Conservation (phyloP, 1,140 invertebrate genomes). For the Hycleus cichorii region DNA sequence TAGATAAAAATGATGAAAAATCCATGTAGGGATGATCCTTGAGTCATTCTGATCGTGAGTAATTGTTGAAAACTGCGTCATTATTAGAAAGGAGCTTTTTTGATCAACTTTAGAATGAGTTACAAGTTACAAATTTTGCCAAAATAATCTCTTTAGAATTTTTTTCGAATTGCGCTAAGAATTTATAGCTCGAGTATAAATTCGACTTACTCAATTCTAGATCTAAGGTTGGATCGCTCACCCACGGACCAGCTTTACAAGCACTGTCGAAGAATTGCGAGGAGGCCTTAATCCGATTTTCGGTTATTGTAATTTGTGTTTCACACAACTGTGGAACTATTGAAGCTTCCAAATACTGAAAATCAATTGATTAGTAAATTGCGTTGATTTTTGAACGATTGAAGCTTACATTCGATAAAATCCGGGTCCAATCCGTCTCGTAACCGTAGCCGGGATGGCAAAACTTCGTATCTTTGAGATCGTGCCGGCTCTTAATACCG, state of each 20-base stretch:
- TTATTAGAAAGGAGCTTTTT: too few species aligned
- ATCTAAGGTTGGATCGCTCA: slow-evolving; percentile 57
- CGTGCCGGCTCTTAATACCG: slow-evolving; percentile 47
- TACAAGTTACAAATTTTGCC: too few species aligned
- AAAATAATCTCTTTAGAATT: not conserved
- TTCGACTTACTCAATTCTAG: slow-evolving; percentile 56
- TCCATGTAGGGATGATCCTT: too few species aligned
- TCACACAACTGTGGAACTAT: slow-evolving; percentile 61
- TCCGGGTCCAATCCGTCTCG: slow-evolving; percentile 57
- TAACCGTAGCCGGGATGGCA: slow-evolving; percentile 69
- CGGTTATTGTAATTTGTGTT: slow-evolving; percentile 54
- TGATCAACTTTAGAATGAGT: too few species aligned
- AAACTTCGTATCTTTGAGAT: slow-evolving; percentile 58
- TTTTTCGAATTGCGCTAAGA: not conserved
- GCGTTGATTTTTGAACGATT: not conserved
- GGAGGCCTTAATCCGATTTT: slow-evolving; percentile 62
- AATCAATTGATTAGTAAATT: slow-evolving; percentile 12
- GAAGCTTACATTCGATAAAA: slow-evolving; percentile 54
- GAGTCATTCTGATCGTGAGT: too few species aligned
- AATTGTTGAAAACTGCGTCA: too few species aligned
- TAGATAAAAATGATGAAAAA: too few species aligned
- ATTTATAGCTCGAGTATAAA: not conserved
- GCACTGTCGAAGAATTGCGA: slow-evolving; percentile 63
- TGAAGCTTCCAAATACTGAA: slow-evolving; percentile 64
- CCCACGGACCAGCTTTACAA: slow-evolving; percentile 78